A percentile compares a stretch with the other conserved stretches of the same genome.
These are phyloP conservation scores for Eulithis testata DNA, from an alignment of 2,888 invertebrate genomes.

Conservation along the genomic window DNA sequence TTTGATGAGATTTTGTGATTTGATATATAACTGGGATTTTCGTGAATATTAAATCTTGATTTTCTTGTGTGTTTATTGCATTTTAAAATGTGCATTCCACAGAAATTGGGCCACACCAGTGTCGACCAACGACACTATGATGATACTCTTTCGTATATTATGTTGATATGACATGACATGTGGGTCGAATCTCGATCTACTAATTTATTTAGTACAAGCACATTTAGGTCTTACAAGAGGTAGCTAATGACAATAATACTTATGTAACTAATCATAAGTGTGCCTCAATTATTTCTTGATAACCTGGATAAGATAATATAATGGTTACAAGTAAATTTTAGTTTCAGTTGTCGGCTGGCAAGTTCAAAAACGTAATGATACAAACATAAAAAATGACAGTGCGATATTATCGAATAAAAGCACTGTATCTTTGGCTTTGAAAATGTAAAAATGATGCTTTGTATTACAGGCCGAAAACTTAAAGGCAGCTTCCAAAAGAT, in stretches of 20 bases:
- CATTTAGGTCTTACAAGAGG: conserved; percentile 4
- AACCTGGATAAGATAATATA: too few species aligned
- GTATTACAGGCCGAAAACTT: too few species aligned
- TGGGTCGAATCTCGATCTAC: conserved; percentile 4
- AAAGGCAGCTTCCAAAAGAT: too few species aligned
- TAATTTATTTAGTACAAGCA: conserved; percentile 19
- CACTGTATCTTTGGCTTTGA: too few species aligned
- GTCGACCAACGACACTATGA: conserved; percentile 4
- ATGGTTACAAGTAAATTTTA: too few species aligned
- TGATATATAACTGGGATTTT: conserved; percentile 20
- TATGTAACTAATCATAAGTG: too few species aligned
- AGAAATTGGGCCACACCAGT: conserved; percentile 30
- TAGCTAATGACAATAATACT: conserved; percentile 8
- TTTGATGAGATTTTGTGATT: conserved; percentile 27
- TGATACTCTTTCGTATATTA: not conserved
- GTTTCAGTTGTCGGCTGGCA: too few species aligned
- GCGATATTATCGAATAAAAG: too few species aligned
- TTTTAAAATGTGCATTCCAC: conserved; percentile 35
- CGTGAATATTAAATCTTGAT: conserved; percentile 21
- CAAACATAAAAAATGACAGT: too few species aligned
- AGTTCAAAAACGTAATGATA: too few species aligned
- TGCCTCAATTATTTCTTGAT: too few species aligned
- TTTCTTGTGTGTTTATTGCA: conserved; percentile 30
- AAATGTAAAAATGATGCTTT: too few species aligned
- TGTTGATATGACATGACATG: conserved; percentile 5